phyloP scores from a whole-genome alignment of 2,797 vertebrate genomes.

The Podargus strigoides region DNA sequence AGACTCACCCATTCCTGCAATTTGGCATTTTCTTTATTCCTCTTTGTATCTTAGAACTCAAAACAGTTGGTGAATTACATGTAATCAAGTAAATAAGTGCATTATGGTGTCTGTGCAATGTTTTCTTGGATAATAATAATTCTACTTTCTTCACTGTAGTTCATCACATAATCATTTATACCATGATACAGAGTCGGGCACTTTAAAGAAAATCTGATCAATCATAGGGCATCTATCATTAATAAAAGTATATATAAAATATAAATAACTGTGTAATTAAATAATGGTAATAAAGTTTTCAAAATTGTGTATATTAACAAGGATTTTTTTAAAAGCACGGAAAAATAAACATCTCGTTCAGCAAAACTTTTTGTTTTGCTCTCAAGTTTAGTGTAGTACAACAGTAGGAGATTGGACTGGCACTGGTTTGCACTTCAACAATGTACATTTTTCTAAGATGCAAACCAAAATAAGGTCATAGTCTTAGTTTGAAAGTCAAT shows the following conservation, averaged over 20 bases:
- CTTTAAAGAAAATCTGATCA: background rate
- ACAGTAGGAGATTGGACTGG: background rate
- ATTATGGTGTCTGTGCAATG: accelerated
- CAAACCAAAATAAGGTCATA: background rate
- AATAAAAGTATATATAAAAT: background rate
- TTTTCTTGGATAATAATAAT: background rate
- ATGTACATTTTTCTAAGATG: background rate
- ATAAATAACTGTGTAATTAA: background rate
- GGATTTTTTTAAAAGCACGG: background rate
- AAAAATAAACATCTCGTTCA: background rate
- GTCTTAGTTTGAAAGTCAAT: conserved; percentile 37
- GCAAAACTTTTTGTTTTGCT: background rate
- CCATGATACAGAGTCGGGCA: background rate
- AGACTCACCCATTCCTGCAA: accelerated
- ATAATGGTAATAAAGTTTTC: background rate
- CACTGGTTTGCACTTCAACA: background rate
- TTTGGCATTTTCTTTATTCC: background rate
- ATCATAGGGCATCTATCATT: background rate
- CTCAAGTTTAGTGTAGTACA: background rate
- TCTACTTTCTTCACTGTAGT: background rate
- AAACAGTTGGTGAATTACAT: background rate
- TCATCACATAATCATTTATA: background rate
- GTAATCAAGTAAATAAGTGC: background rate
- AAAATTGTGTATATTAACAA: background rate
- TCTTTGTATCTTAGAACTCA: no score